Conservation (phyloP, 35 echinoderm and acorn worm genomes). For the Ophioderma brevispina region DNA sequence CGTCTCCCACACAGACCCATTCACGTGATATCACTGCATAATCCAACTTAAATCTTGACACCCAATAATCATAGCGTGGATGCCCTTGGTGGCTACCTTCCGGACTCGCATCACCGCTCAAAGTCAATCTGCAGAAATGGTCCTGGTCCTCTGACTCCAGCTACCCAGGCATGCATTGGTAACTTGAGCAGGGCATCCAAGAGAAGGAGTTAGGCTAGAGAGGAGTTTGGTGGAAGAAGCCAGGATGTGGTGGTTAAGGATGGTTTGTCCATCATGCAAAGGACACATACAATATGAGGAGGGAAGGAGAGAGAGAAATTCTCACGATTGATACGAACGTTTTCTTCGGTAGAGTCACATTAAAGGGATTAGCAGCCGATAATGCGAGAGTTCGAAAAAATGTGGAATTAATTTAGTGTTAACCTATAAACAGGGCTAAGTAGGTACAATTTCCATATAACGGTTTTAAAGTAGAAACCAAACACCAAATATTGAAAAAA, state of each 20-base stretch:
- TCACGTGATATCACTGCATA: slow-evolving; percentile 71
- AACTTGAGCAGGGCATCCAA: slow-evolving; percentile 71
- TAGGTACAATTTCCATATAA: no score
- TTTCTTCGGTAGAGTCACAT: background rate
- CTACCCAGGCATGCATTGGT: slow-evolving; percentile 81
- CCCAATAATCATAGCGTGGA: slow-evolving; percentile 78
- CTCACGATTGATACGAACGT: no score
- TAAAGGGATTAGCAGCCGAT: no score
- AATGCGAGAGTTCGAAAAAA: background rate
- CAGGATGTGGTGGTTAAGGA: slow-evolving; percentile 59
- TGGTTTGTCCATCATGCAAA: slow-evolving; percentile 85
- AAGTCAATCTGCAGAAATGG: slow-evolving; percentile 88
- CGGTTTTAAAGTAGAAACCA: no score
- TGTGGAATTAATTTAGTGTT: background rate
- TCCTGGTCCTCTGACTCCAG: slow-evolving; percentile 55
- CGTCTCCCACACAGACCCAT: slow-evolving; percentile 52
- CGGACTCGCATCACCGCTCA: slow-evolving; percentile 81
- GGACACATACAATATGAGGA: slow-evolving; percentile 76
- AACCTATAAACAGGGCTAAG: background rate
- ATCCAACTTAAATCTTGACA: slow-evolving; percentile 52
- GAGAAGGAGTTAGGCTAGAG: slow-evolving; percentile 71
- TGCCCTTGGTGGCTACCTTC: slow-evolving; percentile 91
- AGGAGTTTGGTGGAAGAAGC: slow-evolving; percentile 81
- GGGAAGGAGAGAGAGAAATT: background rate
- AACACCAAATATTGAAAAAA: no score